These are phyloP conservation scores for Pemphigus obesinymphae DNA, from an alignment of 1,140 invertebrate species.

Conservation along the genomic window DNA sequence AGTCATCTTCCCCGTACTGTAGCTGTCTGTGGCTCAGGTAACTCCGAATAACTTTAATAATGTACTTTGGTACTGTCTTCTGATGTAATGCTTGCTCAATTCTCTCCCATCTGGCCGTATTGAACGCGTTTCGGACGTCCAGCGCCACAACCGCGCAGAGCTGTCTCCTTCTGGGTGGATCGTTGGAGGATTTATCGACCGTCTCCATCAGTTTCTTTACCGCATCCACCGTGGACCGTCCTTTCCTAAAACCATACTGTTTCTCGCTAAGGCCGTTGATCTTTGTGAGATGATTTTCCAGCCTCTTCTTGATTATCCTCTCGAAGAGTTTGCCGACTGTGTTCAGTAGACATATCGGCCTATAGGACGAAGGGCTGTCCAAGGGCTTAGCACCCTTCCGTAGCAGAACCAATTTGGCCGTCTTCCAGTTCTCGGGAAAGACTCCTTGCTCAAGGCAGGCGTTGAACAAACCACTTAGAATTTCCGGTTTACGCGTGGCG, in stretches of 20 bases:
- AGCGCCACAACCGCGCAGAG: not conserved
- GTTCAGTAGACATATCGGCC: constrained; percentile 2
- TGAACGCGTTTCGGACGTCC: not conserved
- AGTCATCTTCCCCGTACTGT: not conserved
- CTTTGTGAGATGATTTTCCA: not conserved
- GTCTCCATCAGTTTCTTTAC: not conserved
- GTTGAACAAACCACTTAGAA: not conserved
- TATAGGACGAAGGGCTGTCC: not conserved
- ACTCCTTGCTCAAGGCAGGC: not conserved
- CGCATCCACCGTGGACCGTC: not conserved
- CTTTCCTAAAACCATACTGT: not conserved
- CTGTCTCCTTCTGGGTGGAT: not conserved
- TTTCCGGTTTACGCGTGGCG: not conserved
- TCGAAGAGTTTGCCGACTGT: constrained; percentile 5
- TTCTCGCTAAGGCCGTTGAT: not conserved
- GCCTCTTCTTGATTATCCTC: not conserved
- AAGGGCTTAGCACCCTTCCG: not conserved
- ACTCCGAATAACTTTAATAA: not conserved
- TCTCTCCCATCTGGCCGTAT: not conserved
- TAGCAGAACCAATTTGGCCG: not conserved
- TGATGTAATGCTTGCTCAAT: not conserved
- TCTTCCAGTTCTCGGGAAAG: not conserved
- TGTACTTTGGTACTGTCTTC: not conserved
- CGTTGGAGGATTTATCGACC: not conserved
- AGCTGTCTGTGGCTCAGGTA: not conserved